Conservation (phyloP, 2,888 invertebrate genomes). For the Listrodromus nycthemerus region DNA sequence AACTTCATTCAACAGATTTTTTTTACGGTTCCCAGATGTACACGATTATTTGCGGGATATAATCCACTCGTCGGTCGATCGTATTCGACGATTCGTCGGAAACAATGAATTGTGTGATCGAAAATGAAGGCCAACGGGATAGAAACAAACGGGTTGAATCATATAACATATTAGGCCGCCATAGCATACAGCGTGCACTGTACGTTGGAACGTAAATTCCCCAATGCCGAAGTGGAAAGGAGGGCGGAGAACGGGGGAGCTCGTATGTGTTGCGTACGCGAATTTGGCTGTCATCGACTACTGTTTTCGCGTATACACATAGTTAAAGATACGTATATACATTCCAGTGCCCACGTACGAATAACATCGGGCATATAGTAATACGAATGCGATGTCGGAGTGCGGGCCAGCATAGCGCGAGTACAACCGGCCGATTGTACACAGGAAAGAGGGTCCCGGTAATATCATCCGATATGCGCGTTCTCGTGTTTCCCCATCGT, state of each 20-base stretch:
- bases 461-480: slow-evolving; percentile 82
- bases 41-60: neutral
- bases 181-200: slow-evolving; percentile 10
- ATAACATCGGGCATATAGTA: slow-evolving; percentile 59
- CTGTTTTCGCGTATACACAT: slow-evolving; percentile 56
- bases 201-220: slow-evolving; percentile 46
- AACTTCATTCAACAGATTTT: neutral
- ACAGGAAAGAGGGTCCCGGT: slow-evolving; percentile 76
- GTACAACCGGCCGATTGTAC: slow-evolving; percentile 66
- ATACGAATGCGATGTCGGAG: slow-evolving; percentile 46
- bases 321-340: slow-evolving; percentile 64
- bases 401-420: slow-evolving; percentile 18
- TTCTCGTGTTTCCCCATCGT: slow-evolving; percentile 81
- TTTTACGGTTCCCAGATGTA: neutral
- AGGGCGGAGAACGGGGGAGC: slow-evolving; percentile 28
- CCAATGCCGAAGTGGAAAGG: slow-evolving; percentile 42
- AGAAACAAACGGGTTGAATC: slow-evolving; percentile 60
- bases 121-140: slow-evolving; percentile 57
- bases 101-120: slow-evolving; percentile 64
- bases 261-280: slow-evolving; percentile 39
- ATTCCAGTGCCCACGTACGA: slow-evolving; percentile 67
- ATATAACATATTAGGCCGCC: slow-evolving; percentile 30
- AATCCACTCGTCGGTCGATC: slow-evolving; percentile 48
- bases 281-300: slow-evolving; percentile 66
- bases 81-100: neutral